Evolutionary conservation across 2,888 invertebrate genomes (phyloP).

Genomic region (Pollenia amentaria): DNA sequence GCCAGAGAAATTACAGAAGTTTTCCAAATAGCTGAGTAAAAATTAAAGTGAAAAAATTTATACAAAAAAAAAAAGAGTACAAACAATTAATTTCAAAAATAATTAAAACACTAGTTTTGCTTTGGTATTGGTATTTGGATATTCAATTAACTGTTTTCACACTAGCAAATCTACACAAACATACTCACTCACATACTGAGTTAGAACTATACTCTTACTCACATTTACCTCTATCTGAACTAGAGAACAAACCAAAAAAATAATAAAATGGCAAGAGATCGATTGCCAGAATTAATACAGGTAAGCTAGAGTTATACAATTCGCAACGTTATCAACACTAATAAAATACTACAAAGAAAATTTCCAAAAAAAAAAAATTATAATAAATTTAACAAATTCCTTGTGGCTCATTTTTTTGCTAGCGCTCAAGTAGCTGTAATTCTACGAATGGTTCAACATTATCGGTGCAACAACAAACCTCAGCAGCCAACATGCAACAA

Average conservation of each 20-base stretch:
- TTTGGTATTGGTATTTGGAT: slow-evolving; percentile 54
- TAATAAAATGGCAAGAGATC: slow-evolving; percentile 81
- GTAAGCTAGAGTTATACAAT: slow-evolving; percentile 77
- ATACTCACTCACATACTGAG: not conserved
- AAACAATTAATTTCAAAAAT: not conserved
- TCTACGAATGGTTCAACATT: slow-evolving; percentile 80
- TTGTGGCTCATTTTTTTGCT: slow-evolving; percentile 60
- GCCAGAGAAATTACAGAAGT: slow-evolving; percentile 25
- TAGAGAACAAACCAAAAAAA: slow-evolving; percentile 61
- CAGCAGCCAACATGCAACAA: slow-evolving; percentile 77
- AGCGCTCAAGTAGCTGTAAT: slow-evolving; percentile 81
- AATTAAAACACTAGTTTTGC: slow-evolving; percentile 19
- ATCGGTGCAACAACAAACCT: slow-evolving; percentile 76
- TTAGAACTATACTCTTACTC: slow-evolving; percentile 18
- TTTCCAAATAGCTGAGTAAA: slow-evolving; percentile 33
- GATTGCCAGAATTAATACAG: slow-evolving; percentile 83
- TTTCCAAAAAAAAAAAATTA: slow-evolving; percentile 7
- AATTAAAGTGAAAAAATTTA: slow-evolving; percentile 13
- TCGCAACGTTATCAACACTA: slow-evolving; percentile 38
- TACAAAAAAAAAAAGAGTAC: slow-evolving; percentile 27
- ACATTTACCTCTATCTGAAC: slow-evolving; percentile 23
- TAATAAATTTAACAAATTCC: slow-evolving; percentile 21
- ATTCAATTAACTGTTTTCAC: slow-evolving; percentile 57
- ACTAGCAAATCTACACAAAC: slow-evolving; percentile 4
- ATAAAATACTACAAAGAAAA: not conserved